These are phyloP conservation scores for Alces alces DNA, from an alignment of 2,113 vertebrate genomes.

Conservation along the genomic window DNA sequence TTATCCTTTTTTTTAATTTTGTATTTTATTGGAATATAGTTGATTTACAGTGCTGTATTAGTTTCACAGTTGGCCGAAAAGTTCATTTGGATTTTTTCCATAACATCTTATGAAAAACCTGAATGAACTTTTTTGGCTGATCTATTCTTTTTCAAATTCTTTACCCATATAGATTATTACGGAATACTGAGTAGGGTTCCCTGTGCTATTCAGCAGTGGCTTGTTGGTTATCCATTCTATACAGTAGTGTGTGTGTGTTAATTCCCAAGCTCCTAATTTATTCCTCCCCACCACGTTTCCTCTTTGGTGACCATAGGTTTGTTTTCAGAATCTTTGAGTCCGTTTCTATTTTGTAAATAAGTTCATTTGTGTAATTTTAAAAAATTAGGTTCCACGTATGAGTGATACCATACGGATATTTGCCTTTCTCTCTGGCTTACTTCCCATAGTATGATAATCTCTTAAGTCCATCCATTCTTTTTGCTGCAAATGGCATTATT, in stretches of 20 bases:
- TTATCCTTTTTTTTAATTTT: not conserved
- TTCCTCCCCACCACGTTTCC: not conserved
- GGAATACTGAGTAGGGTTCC: not conserved
- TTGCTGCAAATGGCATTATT: not conserved
- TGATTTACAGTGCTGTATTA: not conserved
- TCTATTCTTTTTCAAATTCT: not conserved
- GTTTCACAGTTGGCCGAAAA: not conserved
- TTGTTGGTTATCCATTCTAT: not conserved
- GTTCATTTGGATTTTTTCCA: not conserved
- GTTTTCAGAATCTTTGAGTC: not conserved
- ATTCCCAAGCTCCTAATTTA: not conserved
- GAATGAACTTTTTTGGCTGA: not conserved
- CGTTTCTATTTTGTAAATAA: not conserved
- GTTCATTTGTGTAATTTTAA: not conserved
- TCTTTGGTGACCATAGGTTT: not conserved
- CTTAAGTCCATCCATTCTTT: not conserved
- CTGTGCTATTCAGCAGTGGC: not conserved
- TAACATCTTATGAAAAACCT: not conserved
- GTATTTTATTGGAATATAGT: not conserved
- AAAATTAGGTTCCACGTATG: not conserved
- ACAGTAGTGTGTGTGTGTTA: not conserved
- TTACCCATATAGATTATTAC: not conserved
- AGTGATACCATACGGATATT: not conserved
- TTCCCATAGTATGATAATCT: not conserved
- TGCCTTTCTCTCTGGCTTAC: not conserved